Conservation (phyloP, 2,797 vertebrate species). For the Jordanella pulchra region DNA sequence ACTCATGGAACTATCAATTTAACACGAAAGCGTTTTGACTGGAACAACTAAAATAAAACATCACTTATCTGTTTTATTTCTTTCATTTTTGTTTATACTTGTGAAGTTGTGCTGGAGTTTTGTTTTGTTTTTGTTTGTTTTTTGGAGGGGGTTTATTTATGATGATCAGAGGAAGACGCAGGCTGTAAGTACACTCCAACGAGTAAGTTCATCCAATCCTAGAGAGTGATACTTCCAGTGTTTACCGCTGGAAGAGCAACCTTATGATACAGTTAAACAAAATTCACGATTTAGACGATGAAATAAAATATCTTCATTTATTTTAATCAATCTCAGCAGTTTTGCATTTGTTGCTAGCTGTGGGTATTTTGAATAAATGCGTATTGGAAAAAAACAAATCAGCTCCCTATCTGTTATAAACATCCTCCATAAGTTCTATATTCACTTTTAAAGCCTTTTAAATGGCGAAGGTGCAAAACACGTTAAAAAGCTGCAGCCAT, state of each 20-base stretch:
- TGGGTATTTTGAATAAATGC: neutral
- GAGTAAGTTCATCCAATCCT: slow-evolving; percentile 46
- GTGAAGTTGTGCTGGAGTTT: neutral
- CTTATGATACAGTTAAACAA: neutral
- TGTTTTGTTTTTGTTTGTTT: too few relatives aligned
- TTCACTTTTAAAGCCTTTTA: slow-evolving; percentile 1
- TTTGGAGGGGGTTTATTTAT: neutral
- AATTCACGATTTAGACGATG: neutral
- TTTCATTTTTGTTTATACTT: neutral
- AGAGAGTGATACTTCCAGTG: slow-evolving; percentile 49
- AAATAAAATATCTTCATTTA: neutral
- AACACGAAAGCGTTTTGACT: neutral
- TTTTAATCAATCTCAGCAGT: neutral
- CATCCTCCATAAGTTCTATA: slow-evolving; percentile 13
- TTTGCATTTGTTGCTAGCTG: neutral
- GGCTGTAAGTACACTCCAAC: slow-evolving; percentile 48
- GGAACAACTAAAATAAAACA: neutral
- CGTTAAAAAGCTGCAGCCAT: slow-evolving; percentile 54
- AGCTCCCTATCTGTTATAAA: neutral
- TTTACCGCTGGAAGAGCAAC: slow-evolving; percentile 27
- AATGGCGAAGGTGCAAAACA: slow-evolving; percentile 33
- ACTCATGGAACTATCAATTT: too few relatives aligned
- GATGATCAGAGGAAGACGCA: slow-evolving; percentile 32
- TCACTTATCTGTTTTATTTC: neutral
- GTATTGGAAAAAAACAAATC: neutral